Base-by-base conservation (phyloP, 2,888 invertebrate genomes). In the Lathronympha strigana region DNA sequence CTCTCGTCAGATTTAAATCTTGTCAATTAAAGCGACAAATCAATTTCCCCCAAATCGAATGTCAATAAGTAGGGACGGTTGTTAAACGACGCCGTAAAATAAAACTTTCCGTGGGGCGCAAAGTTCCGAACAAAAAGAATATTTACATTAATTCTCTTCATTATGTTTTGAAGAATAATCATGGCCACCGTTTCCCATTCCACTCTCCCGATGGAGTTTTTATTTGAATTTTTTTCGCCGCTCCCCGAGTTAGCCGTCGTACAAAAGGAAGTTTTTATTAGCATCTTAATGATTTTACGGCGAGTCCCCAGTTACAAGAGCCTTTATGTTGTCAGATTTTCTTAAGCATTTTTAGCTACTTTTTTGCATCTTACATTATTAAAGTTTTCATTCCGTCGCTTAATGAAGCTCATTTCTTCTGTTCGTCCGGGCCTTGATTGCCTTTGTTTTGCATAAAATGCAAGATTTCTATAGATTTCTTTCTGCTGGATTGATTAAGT, bases 271-370 rank as follows among this genome's bases (percentile, higher is more conserved):
- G 92, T 92, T 92, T 92, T 92, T 92, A 92, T 92, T 92, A 92
- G 92, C 92, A 92, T 92, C 92, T 92, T 92, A 92, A 92, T 92
- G 92, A 92, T 92, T 92, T 92, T 92, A 92, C 92, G 92, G 90
- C 88, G 86, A 86, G 88, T 88, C 90, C 89, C 90, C 87, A 87
- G 90, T 92, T 92, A 92, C 91, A 91, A 90, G 89, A 90, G 91
- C 90, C 92, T 92, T 92, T 92, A 92, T 92, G 92, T 91, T 90
- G 92, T 91, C 92, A 92, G 92, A 92, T 92, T 92, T 92, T 91
- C 92, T 92, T 92, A 86, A 91, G 91, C 88, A 91, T 91, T 91
- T 91, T 90, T 91, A 89, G 87, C 84, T 89, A 85, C 84, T 87
- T 90, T 91, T 91, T 91, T 91, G 90, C 92, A 91, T 92, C 90